Evolutionary conservation across 2,797 vertebrate genomes (phyloP).

Genomic region (Neoniphon sammara): DNA sequence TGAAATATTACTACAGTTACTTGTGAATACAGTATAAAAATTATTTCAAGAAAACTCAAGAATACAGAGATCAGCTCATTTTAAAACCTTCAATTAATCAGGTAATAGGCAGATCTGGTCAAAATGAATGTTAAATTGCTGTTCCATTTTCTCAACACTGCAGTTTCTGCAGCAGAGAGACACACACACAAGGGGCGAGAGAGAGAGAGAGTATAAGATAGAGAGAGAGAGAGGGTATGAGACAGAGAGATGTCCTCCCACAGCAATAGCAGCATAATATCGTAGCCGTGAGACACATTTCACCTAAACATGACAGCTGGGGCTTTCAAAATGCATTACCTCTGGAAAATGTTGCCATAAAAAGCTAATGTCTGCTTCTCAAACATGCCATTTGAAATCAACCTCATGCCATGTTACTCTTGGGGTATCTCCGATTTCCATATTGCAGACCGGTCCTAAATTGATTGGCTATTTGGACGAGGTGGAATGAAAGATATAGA

Average conservation of each 20-base stretch:
- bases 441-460: slow-evolving; percentile 9
- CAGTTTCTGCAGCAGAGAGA: background rate
- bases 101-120: background rate
- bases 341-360: slow-evolving; percentile 2
- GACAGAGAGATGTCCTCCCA: background rate
- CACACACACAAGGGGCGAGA: background rate
- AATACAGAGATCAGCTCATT: too few relatives aligned
- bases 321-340: slow-evolving; percentile 2
- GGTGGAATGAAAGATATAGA: background rate
- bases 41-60: too few relatives aligned
- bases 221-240: slow-evolving; percentile 1
- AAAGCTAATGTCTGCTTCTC: background rate
- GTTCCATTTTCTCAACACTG: too few relatives aligned
- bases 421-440: background rate
- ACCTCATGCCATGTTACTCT: too few relatives aligned
- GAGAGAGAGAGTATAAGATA: background rate
- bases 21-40: too few relatives aligned
- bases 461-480: background rate
- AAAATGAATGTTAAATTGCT: background rate
- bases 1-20: too few relatives aligned
- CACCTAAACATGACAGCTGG: background rate
- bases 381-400: background rate
- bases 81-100: background rate
- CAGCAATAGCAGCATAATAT: background rate
- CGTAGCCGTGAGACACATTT: background rate